phyloP scores from a whole-genome alignment of 2,797 vertebrate genomes.

The Furcifer pardalis region DNA sequence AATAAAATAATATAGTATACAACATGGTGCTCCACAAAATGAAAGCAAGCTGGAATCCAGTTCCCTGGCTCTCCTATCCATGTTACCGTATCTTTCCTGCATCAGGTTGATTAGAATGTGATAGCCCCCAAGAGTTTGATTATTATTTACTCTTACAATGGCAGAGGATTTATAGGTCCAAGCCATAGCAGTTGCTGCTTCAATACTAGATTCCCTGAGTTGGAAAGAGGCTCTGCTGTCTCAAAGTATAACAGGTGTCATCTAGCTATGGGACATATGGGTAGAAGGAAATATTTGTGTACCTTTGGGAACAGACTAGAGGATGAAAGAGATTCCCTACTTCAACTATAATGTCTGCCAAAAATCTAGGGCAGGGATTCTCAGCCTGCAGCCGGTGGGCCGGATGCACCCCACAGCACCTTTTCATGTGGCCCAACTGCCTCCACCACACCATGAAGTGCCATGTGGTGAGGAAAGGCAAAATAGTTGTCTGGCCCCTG shows the following conservation, averaged over 20 bases:
- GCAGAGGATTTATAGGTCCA: not conserved
- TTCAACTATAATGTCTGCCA: not conserved
- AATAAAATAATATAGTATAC: not conserved
- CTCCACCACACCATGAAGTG: too few species aligned
- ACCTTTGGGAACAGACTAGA: not conserved
- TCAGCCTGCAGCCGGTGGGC: too few species aligned
- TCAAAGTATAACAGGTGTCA: constrained; percentile 8
- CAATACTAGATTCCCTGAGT: fast-evolving
- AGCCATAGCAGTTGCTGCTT: not conserved
- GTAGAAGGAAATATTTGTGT: not conserved
- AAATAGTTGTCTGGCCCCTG: too few species aligned
- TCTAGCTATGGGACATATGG: not conserved
- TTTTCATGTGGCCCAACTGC: too few species aligned
- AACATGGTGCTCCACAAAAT: not conserved
- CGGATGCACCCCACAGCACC: too few species aligned
- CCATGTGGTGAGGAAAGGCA: too few species aligned
- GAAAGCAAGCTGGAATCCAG: not conserved
- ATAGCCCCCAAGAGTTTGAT: not conserved
- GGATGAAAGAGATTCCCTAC: not conserved
- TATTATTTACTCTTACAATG: not conserved
- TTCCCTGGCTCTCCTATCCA: not conserved
- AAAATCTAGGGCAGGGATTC: not conserved
- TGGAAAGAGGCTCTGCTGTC: not conserved
- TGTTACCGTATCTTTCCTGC: not conserved
- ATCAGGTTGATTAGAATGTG: not conserved